phyloP scores from a whole-genome alignment of 2,888 invertebrate genomes.

The Eristalis tenax region DNA sequence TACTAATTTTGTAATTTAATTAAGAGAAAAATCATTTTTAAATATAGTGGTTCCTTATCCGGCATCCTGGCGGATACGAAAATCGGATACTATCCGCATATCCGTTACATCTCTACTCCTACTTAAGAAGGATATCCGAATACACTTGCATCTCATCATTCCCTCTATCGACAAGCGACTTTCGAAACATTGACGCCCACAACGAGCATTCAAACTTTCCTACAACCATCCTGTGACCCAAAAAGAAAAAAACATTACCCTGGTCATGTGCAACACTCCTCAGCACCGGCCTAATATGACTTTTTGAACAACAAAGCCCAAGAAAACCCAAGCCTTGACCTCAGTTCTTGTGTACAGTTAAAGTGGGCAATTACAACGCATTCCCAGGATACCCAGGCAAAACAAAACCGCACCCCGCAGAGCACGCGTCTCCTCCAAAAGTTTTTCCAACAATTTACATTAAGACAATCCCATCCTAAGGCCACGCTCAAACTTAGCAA shows the following conservation, averaged over 20 bases:
- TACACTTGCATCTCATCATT: too few relatives aligned
- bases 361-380: slow-evolving; percentile 24
- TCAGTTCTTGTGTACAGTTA: not conserved
- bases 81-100: too few relatives aligned
- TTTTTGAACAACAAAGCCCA: not conserved
- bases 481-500: not conserved
- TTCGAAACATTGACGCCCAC: not conserved
- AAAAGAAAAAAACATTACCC: not conserved
- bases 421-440: slow-evolving; percentile 10
- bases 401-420: not conserved
- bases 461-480: not conserved
- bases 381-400: not conserved
- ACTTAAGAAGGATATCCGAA: too few relatives aligned
- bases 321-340: not conserved
- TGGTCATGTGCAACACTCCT: not conserved
- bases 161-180: too few relatives aligned
- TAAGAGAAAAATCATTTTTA: too few relatives aligned
- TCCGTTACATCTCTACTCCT: too few relatives aligned
- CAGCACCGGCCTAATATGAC: not conserved
- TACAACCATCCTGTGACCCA: not conserved
- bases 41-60: too few relatives aligned
- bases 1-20: too few relatives aligned
- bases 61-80: too few relatives aligned
- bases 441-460: slow-evolving; percentile 27
- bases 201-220: not conserved